Conservation (phyloP, 1,140 invertebrate species). For the Diploscapter pachys region DNA sequence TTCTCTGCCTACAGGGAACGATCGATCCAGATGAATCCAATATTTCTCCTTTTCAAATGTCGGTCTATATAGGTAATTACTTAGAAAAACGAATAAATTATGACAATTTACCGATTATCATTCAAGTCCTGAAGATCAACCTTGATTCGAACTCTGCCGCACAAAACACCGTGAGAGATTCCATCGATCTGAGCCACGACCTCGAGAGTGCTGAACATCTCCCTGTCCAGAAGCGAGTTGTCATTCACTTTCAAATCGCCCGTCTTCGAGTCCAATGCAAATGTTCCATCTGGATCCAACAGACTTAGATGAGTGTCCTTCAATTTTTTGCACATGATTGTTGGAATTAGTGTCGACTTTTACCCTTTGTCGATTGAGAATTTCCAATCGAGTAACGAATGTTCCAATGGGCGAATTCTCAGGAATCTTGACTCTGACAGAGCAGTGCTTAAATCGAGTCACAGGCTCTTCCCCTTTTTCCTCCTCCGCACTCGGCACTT, state of each 20-base stretch:
- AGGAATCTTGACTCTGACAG: not conserved
- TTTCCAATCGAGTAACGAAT: constrained; percentile 11
- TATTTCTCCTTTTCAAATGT: constrained; percentile 27
- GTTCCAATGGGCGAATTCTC: constrained; percentile 30
- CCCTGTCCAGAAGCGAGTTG: constrained; percentile 23
- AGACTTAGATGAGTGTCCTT: constrained; percentile 21
- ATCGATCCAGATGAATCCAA: constrained; percentile 19
- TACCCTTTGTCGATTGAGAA: not conserved
- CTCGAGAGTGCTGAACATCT: constrained; percentile 24
- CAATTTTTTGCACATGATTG: not conserved
- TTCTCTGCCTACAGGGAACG: constrained; percentile 10
- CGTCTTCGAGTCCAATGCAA: constrained; percentile 5
- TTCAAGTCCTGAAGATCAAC: constrained; percentile 26
- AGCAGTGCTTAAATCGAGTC: constrained; percentile 16
- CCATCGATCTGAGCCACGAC: constrained; percentile 21
- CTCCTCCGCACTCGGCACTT: too few relatives aligned
- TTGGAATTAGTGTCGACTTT: not conserved
- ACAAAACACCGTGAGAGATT: constrained; percentile 8
- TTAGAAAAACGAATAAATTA: too few relatives aligned
- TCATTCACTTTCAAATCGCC: constrained; percentile 13
- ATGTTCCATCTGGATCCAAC: constrained; percentile 34
- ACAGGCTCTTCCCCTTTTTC: not conserved
- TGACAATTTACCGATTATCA: constrained; percentile 14
- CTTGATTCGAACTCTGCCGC: constrained; percentile 10
- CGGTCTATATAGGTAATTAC: not conserved